These are phyloP conservation scores for Stichopus horrens DNA, from an alignment of 53 echinoderm and acorn worm genomes.

Conservation along the genomic window DNA sequence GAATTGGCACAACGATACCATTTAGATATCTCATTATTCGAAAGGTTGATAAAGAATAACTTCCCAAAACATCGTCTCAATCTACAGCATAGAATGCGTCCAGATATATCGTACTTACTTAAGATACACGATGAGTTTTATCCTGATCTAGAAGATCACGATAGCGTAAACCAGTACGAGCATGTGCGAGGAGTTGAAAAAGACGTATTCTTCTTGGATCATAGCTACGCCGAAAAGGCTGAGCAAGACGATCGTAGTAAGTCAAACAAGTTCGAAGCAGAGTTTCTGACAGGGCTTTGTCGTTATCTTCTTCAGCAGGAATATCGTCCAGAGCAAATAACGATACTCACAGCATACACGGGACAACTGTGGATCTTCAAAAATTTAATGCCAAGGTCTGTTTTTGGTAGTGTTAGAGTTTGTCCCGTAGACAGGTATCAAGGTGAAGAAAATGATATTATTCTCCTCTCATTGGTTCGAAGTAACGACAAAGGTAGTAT, in stretches of 20 bases:
- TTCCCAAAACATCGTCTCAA: slow-evolving; percentile 54
- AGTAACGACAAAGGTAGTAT: slow-evolving; percentile 63
- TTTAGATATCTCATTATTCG: slow-evolving; percentile 71
- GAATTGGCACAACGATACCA: slow-evolving; percentile 66
- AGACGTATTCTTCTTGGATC: slow-evolving; percentile 58
- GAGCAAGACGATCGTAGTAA: slow-evolving; percentile 58
- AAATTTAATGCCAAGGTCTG: slow-evolving; percentile 44
- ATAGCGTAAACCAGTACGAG: slow-evolving; percentile 39
- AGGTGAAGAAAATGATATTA: slow-evolving; percentile 89
- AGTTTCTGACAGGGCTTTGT: slow-evolving; percentile 64
- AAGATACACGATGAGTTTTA: slow-evolving; percentile 61
- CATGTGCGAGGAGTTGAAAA: slow-evolving; percentile 59
- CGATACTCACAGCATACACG: slow-evolving; percentile 68
- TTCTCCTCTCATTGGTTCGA: slow-evolving; percentile 73
- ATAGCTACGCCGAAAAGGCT: slow-evolving; percentile 49
- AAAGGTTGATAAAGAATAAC: slow-evolving; percentile 66
- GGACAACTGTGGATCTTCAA: slow-evolving; percentile 73
- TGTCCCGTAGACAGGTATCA: slow-evolving; percentile 70
- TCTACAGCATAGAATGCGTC: slow-evolving; percentile 92
- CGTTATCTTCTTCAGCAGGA: slow-evolving; percentile 78
- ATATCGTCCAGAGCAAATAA: slow-evolving; percentile 64
- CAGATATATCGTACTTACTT: slow-evolving; percentile 76
- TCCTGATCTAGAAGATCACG: slow-evolving; percentile 60
- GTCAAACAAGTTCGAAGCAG: slow-evolving; percentile 71
- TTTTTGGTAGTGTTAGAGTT: slow-evolving; percentile 56